These are phyloP conservation scores for Tragelaphus imberbis DNA, from an alignment of 2,113 vertebrate genomes.

Conservation along the genomic window DNA sequence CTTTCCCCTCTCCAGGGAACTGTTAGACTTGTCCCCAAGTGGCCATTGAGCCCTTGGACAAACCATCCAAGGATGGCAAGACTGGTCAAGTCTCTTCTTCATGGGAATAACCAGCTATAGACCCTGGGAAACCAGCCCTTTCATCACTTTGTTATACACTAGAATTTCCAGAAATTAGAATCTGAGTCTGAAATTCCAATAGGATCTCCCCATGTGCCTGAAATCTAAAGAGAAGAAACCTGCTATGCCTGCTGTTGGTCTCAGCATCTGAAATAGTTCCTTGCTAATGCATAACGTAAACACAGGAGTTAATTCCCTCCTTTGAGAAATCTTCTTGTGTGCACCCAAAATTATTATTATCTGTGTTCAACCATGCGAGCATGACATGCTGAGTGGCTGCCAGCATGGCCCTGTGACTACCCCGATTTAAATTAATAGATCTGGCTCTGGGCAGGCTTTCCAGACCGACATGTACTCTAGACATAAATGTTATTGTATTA, in stretches of 20 bases:
- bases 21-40: background rate
- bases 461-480: conserved; percentile 31
- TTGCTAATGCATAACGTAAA: conserved; percentile 31
- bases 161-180: conserved; percentile 27
- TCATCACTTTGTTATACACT: background rate
- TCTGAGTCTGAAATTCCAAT: conserved; percentile 5
- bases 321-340: conserved; percentile 6
- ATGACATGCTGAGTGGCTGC: background rate
- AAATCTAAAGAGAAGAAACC: conserved; percentile 4
- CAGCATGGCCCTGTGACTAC: conserved; percentile 8
- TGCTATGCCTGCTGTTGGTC: background rate
- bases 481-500: conserved; percentile 57
- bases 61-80: background rate
- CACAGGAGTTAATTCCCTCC: conserved; percentile 8
- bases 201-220: background rate
- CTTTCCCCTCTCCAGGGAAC: background rate
- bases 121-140: background rate
- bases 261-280: conserved; percentile 8
- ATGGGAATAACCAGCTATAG: background rate
- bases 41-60: background rate
- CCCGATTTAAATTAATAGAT: conserved; percentile 49
- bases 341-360: conserved; percentile 42
- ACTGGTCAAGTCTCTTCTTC: background rate
- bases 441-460: background rate
- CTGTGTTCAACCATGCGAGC: background rate